Base-by-base conservation (phyloP, 1,140 invertebrate species). In the Panagrolaimus sp. region DNA sequence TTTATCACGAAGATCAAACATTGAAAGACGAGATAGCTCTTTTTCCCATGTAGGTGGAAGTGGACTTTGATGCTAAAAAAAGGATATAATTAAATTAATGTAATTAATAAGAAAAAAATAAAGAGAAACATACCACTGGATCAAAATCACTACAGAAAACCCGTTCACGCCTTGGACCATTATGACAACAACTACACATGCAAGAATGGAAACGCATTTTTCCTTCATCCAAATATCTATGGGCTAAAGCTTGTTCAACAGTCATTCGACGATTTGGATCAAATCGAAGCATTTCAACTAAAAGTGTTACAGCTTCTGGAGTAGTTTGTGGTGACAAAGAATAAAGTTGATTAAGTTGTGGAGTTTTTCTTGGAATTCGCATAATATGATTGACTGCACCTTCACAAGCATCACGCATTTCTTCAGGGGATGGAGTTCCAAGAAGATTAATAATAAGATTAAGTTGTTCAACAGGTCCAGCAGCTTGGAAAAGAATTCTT, bases 1-100 rank as follows among this genome's bases (percentile, higher is more conserved):
- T 88, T 94, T 91, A 88, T 96, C 94, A 93, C 79, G 90, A 67
- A 89, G 88, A 73, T 86, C 76, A 75, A 78, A 83, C 83, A 77
- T 80, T 68, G 79, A 80, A 70, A 78, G 72, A 43, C 80, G 63
- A 21, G 72, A 75, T 43, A 83, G 63, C 69, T 84, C 80, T 44
- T 83, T 82, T 38, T 82, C 80, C 80, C 81, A 83, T 46, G 68
- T 67, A 9, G 80, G 74, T 46, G 78, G 73, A 71, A 82, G 83
- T 45, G 80, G 80, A 24, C 28, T 47, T 21, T 80, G 58, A 65
- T 82, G 80, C 76, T 79, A 67, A 75, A 84, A 82, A 69, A 48
- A 65, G 65, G 62, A 73, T 75, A 2, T 24, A 52, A 58, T 58
- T 21, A 58, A 12, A 58, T 10, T 3, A 58, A 15, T 12, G 5